These are phyloP conservation scores for Melanotaenia nigrans DNA, from an alignment of 2,797 vertebrate genomes.

Conservation along the genomic window DNA sequence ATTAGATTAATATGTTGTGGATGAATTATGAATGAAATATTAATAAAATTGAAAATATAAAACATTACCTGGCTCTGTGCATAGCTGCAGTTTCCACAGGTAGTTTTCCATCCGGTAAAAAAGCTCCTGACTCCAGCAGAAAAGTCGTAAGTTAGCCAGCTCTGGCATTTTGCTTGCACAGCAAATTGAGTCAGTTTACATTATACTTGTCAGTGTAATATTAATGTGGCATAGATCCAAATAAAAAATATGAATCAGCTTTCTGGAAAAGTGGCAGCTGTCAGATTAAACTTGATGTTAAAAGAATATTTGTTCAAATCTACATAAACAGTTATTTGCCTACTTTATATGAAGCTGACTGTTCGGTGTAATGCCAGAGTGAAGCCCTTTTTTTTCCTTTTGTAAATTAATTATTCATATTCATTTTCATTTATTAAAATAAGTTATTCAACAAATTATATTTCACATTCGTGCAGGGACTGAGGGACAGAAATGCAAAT, in stretches of 20 bases:
- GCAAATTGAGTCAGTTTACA: slow-evolving; percentile 32
- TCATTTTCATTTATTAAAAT: neutral
- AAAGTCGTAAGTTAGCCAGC: slow-evolving; percentile 17
- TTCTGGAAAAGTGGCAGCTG: slow-evolving; percentile 31
- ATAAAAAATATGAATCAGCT: slow-evolving; percentile 23
- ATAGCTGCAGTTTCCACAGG: neutral
- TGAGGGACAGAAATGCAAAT: too few species aligned
- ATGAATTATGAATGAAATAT: neutral
- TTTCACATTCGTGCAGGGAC: neutral
- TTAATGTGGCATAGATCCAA: slow-evolving; percentile 31
- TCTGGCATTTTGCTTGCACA: slow-evolving; percentile 33
- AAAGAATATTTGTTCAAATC: neutral
- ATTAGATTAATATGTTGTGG: neutral
- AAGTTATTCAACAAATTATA: slow-evolving; percentile 8
- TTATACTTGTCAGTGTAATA: slow-evolving; percentile 38
- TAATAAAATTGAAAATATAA: neutral
- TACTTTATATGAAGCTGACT: neutral
- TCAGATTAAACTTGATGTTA: slow-evolving; percentile 12
- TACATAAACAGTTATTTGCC: slow-evolving; percentile 4
- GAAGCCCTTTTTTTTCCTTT: neutral
- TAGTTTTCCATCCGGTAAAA: neutral
- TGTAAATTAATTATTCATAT: neutral
- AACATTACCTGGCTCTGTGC: neutral
- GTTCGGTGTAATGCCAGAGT: neutral
- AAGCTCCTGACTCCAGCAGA: slow-evolving; percentile 14